Percentiles rank a stretch among this genome's conserved stretches.
Evolutionary conservation across 2,888 invertebrate species (phyloP).

Genomic region (Zeuzera pyrina): DNA sequence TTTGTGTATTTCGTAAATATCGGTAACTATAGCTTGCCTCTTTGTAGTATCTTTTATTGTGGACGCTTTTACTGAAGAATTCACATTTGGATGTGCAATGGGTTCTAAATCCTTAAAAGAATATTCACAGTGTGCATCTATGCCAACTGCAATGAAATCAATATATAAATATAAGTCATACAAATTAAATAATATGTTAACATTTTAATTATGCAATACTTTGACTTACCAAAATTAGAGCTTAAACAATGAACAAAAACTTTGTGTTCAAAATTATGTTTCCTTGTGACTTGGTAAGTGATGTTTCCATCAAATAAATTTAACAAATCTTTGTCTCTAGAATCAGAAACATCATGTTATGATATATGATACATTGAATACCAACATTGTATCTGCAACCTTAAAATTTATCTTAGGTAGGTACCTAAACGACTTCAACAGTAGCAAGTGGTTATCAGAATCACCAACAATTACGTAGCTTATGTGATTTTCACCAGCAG

Average conservation of each 20-base stretch:
- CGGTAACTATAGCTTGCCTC: slow-evolving; percentile 28
- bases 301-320: slow-evolving; percentile 55
- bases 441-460: slow-evolving; percentile 73
- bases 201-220: neutral
- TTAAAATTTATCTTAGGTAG: slow-evolving; percentile 12
- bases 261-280: slow-evolving; percentile 46
- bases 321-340: slow-evolving; percentile 55
- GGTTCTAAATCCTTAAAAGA: slow-evolving; percentile 34
- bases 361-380: neutral
- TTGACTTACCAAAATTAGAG: slow-evolving; percentile 65
- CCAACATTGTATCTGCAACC: neutral
- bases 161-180: neutral
- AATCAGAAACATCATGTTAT: slow-evolving; percentile 15
- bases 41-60: slow-evolving; percentile 12
- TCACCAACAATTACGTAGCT: slow-evolving; percentile 77
- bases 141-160: slow-evolving; percentile 57
- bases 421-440: slow-evolving; percentile 72
- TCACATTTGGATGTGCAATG: slow-evolving; percentile 3
- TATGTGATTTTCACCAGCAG: slow-evolving; percentile 65
- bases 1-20: slow-evolving; percentile 40
- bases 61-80: slow-evolving; percentile 4
- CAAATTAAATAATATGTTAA: neutral
- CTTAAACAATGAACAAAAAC: slow-evolving; percentile 73
- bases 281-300: slow-evolving; percentile 48
- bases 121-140: slow-evolving; percentile 57